Conservation (phyloP, 2,113 vertebrate genomes). For the Chlamydotis undulata region DNA sequence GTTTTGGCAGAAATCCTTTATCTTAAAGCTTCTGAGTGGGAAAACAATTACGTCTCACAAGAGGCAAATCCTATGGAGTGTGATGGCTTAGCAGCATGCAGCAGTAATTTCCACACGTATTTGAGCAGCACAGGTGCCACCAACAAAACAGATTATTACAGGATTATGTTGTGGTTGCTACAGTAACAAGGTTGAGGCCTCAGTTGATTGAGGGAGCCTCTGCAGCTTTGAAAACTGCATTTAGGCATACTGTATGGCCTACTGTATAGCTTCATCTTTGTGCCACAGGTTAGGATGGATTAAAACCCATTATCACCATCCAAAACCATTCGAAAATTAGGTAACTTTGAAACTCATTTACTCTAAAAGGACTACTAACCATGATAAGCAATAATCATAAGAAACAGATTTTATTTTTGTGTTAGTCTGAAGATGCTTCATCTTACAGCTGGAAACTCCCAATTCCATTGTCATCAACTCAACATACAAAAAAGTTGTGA, state of each 20-base stretch:
- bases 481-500: neutral
- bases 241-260: neutral
- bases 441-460: slow-evolving; percentile 20
- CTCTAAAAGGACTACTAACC: neutral
- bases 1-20: neutral
- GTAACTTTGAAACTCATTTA: neutral
- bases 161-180: neutral
- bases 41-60: neutral
- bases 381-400: slow-evolving; percentile 5
- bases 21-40: neutral
- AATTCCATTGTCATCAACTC: slow-evolving; percentile 20
- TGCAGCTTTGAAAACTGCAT: neutral
- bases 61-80: neutral
- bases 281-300: neutral
- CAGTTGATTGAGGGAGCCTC: neutral
- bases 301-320: neutral
- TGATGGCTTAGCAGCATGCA: neutral
- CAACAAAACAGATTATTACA: neutral
- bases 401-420: slow-evolving; percentile 55
- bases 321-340: neutral
- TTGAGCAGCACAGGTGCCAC: neutral
- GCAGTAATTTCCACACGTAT: neutral
- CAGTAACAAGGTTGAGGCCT: neutral
- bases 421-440: slow-evolving; percentile 29
- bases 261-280: neutral